Evolutionary conservation across 1,140 invertebrate species (phyloP).

Genomic region (Plodia interpunctella): DNA sequence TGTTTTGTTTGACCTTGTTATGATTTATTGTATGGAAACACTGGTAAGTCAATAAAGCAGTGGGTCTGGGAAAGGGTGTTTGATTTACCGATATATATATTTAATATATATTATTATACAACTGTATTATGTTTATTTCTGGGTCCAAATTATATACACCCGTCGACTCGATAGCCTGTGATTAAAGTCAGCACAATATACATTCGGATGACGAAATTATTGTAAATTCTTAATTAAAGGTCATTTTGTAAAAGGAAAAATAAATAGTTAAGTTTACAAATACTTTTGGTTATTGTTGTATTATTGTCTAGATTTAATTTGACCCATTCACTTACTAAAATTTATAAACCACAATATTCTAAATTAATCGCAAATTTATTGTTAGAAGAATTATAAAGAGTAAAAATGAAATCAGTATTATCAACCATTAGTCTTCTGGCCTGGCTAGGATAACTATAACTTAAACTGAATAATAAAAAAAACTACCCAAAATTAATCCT

Average conservation of each 20-base stretch:
- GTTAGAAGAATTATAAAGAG: too few species aligned
- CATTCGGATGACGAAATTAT: constrained; percentile 58
- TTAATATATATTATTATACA: constrained; percentile 14
- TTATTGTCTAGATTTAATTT: constrained; percentile 28
- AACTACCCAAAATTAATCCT: too few species aligned
- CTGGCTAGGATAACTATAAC: too few species aligned
- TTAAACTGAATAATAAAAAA: too few species aligned
- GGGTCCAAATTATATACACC: constrained; percentile 57
- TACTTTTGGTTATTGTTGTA: constrained; percentile 62
- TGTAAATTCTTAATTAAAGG: constrained; percentile 69
- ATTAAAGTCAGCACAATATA: constrained; percentile 44
- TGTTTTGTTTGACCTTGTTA: constrained; percentile 76
- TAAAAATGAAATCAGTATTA: too few species aligned
- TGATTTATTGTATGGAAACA: constrained; percentile 74
- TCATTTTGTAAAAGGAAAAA: constrained; percentile 74
- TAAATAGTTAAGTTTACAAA: constrained; percentile 75
- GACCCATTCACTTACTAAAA: background rate
- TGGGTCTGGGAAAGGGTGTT: constrained; percentile 72
- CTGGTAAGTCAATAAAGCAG: constrained; percentile 75
- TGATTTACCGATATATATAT: constrained; percentile 53
- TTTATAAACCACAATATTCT: background rate
- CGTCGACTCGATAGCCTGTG: constrained; percentile 45
- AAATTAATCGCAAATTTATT: too few species aligned
- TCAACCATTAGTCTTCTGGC: too few species aligned
- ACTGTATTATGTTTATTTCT: constrained; percentile 60